Base-by-base conservation (phyloP, 2,888 invertebrate genomes). In the Hetaerina titia region DNA sequence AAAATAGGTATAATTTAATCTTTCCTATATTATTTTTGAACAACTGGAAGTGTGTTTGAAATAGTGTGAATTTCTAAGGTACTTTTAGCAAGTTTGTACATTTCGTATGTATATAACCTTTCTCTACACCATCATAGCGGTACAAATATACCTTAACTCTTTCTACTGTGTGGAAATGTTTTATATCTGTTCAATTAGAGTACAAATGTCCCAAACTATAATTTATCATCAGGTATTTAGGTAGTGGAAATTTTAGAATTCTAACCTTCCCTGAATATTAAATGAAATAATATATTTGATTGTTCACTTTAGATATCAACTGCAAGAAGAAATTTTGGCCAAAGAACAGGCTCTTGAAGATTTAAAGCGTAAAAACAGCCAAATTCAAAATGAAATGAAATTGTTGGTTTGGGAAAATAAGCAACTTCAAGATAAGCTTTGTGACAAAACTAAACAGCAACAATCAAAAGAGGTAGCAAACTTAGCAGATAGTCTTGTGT, bases 271-370 rank as follows among this genome's bases (percentile, higher is more conserved):
- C 13, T 0, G 11, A 5, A 89, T 57, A 89, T 9, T 5, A 57
- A 9, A 11, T 22, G 57, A 22, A 22, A n/a, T 15, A 13, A 89
- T n/a, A 17, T 22, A 2, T 89, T 8, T 56, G 17, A 7, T 25
- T 74, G 58, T 19, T 69, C 95, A 8, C 96, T 96, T 56, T 96
- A 98, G 98, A 96, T 98, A 97, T 96, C 97, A 97, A 95, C 96
- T 98, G 95, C 98, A 98, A 96, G 97, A 98, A 96, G 98, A 98
- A 96, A 96, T 98, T 95, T 97, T 98, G 96, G 97, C 97, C 81
- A 98, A 98, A 96, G 98, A 98, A 96, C 97, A 97, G 95, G 97
- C 97, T 25, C 96, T 98, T 95, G 98, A 98, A 96, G 97, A 97
- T 13, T 97, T 98, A 87, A 97, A 98, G 95, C 97, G 97, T 94